Percentiles rank a stretch among this genome's conserved stretches.
phyloP scores from a whole-genome alignment of 2,113 vertebrate species.

The Camelus bactrianus region DNA sequence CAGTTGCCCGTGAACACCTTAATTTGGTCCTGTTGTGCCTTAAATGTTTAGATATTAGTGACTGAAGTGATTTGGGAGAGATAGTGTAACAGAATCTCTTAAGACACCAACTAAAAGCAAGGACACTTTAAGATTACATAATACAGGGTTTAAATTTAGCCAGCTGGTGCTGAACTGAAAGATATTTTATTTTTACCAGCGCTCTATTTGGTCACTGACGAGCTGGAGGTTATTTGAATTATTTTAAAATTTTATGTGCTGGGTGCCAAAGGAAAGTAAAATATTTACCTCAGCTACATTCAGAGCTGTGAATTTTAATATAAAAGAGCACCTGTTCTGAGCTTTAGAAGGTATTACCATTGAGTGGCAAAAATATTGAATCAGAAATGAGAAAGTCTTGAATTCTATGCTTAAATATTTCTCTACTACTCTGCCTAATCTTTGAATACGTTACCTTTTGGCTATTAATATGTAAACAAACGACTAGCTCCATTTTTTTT shows the following conservation, averaged over 20 bases:
- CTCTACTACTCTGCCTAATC: background rate
- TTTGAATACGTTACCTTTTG: slow-evolving; percentile 56
- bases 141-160: slow-evolving; percentile 79
- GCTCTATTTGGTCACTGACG: slow-evolving; percentile 73
- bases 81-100: slow-evolving; percentile 62
- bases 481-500: background rate
- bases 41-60: slow-evolving; percentile 72
- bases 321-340: slow-evolving; percentile 56
- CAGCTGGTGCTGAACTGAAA: slow-evolving; percentile 67
- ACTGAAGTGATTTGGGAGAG: slow-evolving; percentile 65
- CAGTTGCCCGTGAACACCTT: slow-evolving; percentile 54
- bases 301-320: slow-evolving; percentile 43
- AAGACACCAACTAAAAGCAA: slow-evolving; percentile 69
- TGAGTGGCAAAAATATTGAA: background rate
- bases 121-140: slow-evolving; percentile 81
- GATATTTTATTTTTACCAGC: slow-evolving; percentile 80
- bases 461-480: slow-evolving; percentile 1
- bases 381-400: slow-evolving; percentile 39
- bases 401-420: slow-evolving; percentile 21
- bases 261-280: slow-evolving; percentile 64
- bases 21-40: slow-evolving; percentile 59
- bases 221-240: slow-evolving; percentile 64
- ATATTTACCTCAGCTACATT: slow-evolving; percentile 68
- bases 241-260: slow-evolving; percentile 68
- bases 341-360: background rate